phyloP scores from a whole-genome alignment of 2,888 invertebrate species.

The Hirudinaria manillensis region DNA sequence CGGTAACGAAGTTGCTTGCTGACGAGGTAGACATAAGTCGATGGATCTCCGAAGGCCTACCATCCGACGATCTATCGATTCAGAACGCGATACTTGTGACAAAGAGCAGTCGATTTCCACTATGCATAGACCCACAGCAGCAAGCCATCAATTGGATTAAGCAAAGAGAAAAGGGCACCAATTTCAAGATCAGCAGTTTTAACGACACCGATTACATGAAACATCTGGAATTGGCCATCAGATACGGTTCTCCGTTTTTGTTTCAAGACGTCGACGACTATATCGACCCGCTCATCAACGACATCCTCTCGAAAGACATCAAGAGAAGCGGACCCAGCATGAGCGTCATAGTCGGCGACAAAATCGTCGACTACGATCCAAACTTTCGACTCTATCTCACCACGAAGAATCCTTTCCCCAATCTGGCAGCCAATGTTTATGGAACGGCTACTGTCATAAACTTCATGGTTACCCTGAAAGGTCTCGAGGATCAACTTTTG shows the following conservation, averaged over 20 bases:
- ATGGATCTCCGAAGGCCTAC: constrained; percentile 81
- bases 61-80: constrained; percentile 80
- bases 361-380: constrained; percentile 81
- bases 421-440: constrained; percentile 77
- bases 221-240: constrained; percentile 79
- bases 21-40: constrained; percentile 79
- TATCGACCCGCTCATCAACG: constrained; percentile 82
- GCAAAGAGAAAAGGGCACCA: constrained; percentile 71
- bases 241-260: constrained; percentile 78
- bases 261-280: constrained; percentile 88
- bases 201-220: constrained; percentile 78
- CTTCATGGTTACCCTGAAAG: constrained; percentile 80
- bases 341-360: constrained; percentile 79
- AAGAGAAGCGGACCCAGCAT: constrained; percentile 70
- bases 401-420: constrained; percentile 80
- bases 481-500: constrained; percentile 80
- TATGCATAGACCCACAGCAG: constrained; percentile 88
- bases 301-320: constrained; percentile 77
- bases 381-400: constrained; percentile 82
- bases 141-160: constrained; percentile 86
- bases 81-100: constrained; percentile 84
- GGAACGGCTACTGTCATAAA: constrained; percentile 83
- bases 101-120: constrained; percentile 73
- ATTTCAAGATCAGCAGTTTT: constrained; percentile 72
- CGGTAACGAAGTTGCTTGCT: constrained; percentile 69